Evolutionary conservation across 1,140 invertebrate genomes (phyloP).

Genomic region (Magallana ariakensis): DNA sequence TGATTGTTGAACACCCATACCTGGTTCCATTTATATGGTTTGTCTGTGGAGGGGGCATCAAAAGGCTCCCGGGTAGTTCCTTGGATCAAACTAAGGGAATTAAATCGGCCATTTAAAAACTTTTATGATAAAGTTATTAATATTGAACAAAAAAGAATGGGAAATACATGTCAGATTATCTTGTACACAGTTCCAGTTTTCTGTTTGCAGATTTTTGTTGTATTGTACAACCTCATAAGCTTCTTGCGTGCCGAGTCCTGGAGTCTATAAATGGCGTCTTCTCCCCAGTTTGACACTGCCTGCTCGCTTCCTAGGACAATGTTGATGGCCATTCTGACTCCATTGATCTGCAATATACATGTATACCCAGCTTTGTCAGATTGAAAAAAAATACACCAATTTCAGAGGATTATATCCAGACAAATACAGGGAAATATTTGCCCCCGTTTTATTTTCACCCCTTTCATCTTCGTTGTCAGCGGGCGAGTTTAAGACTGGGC

Average conservation of each 20-base stretch:
- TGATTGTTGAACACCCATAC: constrained; percentile 37
- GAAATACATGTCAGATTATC: too few relatives aligned
- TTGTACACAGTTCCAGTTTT: too few relatives aligned
- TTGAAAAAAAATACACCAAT: too few relatives aligned
- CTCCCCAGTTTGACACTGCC: constrained; percentile 68
- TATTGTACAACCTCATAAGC: constrained; percentile 64
- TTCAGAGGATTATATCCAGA: too few relatives aligned
- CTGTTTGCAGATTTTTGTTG: too few relatives aligned
- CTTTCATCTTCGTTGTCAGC: too few relatives aligned
- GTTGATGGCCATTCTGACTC: constrained; percentile 74
- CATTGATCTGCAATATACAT: constrained; percentile 70
- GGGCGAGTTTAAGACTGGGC: too few relatives aligned
- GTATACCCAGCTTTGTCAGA: neutral
- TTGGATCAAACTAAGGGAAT: constrained; percentile 58
- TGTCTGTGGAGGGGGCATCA: constrained; percentile 53
- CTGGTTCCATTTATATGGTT: constrained; percentile 64
- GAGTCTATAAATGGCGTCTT: constrained; percentile 69
- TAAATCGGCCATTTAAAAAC: too few relatives aligned
- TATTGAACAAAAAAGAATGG: too few relatives aligned
- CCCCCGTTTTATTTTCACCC: too few relatives aligned
- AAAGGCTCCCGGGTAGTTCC: constrained; percentile 54
- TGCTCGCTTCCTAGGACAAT: constrained; percentile 70
- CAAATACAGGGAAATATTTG: too few relatives aligned
- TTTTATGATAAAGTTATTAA: too few relatives aligned
- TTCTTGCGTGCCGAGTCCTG: constrained; percentile 71